phyloP scores from a whole-genome alignment of 37 sponge, comb jelly and placozoan genomes.

The Halichondria panicea region DNA sequence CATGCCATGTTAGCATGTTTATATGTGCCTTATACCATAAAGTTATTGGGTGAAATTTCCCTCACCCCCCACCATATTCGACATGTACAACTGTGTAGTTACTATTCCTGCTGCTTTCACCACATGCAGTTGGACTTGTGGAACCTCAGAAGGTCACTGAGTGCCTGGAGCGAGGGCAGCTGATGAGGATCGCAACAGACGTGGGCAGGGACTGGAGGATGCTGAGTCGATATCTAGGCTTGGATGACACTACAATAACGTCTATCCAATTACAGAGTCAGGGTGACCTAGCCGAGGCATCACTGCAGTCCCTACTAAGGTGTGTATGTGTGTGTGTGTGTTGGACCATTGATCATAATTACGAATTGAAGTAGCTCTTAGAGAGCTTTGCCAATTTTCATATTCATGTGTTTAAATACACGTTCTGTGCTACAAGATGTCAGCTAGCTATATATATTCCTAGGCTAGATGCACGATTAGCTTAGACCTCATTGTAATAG shows the following conservation, averaged over 20 bases:
- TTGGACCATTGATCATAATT: too few species aligned
- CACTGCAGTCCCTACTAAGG: slow-evolving; percentile 53
- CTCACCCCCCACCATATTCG: not conserved
- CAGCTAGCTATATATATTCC: too few species aligned
- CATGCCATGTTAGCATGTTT: not conserved
- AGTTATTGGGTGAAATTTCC: not conserved
- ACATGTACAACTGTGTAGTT: not conserved
- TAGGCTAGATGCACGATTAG: too few species aligned
- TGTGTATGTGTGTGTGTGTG: slow-evolving; percentile 6
- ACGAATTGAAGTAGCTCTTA: too few species aligned
- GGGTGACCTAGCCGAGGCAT: slow-evolving; percentile 62
- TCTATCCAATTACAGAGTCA: slow-evolving; percentile 31
- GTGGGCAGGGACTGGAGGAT: slow-evolving; percentile 67
- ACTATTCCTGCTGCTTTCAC: not conserved
- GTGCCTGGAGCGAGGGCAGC: slow-evolving; percentile 10
- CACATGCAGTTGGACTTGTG: too few species aligned
- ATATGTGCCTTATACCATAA: not conserved
- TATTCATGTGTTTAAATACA: too few species aligned
- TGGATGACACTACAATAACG: slow-evolving; percentile 57
- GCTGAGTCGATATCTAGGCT: slow-evolving; percentile 50
- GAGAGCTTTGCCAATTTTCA: too few species aligned
- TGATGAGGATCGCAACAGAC: slow-evolving; percentile 16
- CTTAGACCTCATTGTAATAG: too few species aligned
- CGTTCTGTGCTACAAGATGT: too few species aligned
- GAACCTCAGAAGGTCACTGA: not conserved